phyloP scores from a whole-genome alignment of 2,888 invertebrate genomes.

The Teleogryllus oceanicus region DNA sequence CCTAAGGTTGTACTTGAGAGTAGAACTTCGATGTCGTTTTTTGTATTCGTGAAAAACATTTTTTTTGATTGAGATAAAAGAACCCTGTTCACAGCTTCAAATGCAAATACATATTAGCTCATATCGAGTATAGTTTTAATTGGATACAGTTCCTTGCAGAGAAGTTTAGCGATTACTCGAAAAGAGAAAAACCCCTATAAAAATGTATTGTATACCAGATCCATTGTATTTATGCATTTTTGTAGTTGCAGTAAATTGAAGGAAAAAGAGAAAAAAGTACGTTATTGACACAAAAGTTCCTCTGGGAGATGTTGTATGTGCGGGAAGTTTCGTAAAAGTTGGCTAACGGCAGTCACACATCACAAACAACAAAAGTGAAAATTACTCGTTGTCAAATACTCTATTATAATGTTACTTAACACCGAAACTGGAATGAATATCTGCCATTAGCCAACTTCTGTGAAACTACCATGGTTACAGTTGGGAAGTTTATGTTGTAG shows the following conservation, averaged over 20 bases:
- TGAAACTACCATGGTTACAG: no score
- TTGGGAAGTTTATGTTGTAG: background rate
- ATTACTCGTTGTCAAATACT: no score
- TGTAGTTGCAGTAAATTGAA: conserved; percentile 10
- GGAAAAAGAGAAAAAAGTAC: background rate
- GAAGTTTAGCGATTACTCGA: background rate
- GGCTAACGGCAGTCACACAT: no score
- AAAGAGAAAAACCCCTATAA: conserved; percentile 12
- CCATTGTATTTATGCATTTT: conserved; percentile 11
- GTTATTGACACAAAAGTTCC: background rate
- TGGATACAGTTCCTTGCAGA: background rate
- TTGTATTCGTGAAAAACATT: background rate
- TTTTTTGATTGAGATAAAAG: background rate
- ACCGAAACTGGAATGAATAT: no score
- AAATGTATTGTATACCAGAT: background rate
- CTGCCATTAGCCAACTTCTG: no score
- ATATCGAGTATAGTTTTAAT: background rate
- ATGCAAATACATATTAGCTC: background rate
- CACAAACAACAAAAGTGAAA: no score
- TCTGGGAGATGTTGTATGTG: no score
- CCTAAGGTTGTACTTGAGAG: background rate
- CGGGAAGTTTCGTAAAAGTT: no score
- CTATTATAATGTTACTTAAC: no score
- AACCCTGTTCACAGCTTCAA: background rate
- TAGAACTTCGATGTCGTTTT: conserved; percentile 1